Base-by-base conservation (phyloP, 2,888 invertebrate species). In the Arrhopalites spinosus region DNA sequence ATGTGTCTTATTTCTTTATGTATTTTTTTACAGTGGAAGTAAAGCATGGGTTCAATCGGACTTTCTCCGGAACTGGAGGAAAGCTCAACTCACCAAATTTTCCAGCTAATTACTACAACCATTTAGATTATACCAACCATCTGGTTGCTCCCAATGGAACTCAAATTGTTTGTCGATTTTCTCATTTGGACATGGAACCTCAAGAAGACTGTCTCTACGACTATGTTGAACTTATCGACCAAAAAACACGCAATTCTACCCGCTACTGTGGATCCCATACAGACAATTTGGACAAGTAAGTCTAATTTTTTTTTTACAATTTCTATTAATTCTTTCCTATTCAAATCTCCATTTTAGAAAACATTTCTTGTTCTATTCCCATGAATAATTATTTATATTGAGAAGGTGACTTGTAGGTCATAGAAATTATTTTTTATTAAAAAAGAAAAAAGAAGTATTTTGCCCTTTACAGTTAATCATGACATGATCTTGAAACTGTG, bases 141-240 rank as follows among this genome's bases (percentile, higher is more conserved):
- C 88, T 93, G 59, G 84, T 87, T n/a, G 91, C 91, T 3, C 90
- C 92, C 0, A 87, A 88, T 15, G 88, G 89, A 80, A 89, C 90
- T 0, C 87, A 92, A 70, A 87, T 93, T 3, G 89, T 93, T 3
- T 87, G 93, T 74, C 89, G 90, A 82, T 91, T 92, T 84, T 87
- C 88, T 66, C 87, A 88, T 81, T 87, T 93, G 68, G 92, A 93
- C 84, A 85, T 93, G 76, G 93, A 93, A 85, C 87, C 88, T 73
- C 93, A 93, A 86, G 88, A 89, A 77, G 90, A 93, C 84, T 93
- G 93, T 83, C 88, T 93, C 1, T 93, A 93, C 84, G 93, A 93
- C 85, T 93, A 89, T 84, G 88, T 93, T 56, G 90, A 91, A 86
- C 88, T 93, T 81, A 86, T 87, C 80, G 86, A 80, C 75, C 84